A percentile compares a stretch with the other conserved stretches of the same genome.
phyloP scores from a whole-genome alignment of 2,888 invertebrate species.

The Euzetes globulus region DNA sequence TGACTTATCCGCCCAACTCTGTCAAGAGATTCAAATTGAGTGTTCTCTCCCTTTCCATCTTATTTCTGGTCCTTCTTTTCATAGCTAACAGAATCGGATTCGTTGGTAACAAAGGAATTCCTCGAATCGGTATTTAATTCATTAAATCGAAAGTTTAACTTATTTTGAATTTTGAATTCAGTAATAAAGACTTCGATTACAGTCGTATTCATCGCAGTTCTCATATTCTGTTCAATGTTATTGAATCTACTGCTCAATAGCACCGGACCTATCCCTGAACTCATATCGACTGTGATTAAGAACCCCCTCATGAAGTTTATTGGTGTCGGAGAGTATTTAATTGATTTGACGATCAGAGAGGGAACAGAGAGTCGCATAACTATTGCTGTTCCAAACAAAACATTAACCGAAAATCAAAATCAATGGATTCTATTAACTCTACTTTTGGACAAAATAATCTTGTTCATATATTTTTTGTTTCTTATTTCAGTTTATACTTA shows the following conservation, averaged over 20 bases:
- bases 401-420: neutral
- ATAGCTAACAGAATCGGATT: neutral
- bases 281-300: neutral
- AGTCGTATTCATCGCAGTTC: neutral
- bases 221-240: neutral
- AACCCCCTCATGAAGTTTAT: neutral
- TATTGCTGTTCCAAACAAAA: neutral
- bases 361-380: neutral
- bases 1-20: conserved; percentile 8
- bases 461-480: neutral
- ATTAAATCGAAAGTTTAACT: neutral
- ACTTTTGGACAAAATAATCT: conserved; percentile 1
- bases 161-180: neutral
- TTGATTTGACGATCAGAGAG: neutral
- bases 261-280: neutral
- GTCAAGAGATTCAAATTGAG: conserved; percentile 1
- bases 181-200: neutral
- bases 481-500: conserved; percentile 1
- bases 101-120: conserved; percentile 10
- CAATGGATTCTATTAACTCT: conserved; percentile 9
- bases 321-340: conserved; percentile 1
- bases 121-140: neutral
- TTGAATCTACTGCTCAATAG: neutral
- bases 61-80: neutral
- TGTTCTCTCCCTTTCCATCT: neutral